phyloP scores from a whole-genome alignment of 2,888 invertebrate genomes.

The Patella depressa region DNA sequence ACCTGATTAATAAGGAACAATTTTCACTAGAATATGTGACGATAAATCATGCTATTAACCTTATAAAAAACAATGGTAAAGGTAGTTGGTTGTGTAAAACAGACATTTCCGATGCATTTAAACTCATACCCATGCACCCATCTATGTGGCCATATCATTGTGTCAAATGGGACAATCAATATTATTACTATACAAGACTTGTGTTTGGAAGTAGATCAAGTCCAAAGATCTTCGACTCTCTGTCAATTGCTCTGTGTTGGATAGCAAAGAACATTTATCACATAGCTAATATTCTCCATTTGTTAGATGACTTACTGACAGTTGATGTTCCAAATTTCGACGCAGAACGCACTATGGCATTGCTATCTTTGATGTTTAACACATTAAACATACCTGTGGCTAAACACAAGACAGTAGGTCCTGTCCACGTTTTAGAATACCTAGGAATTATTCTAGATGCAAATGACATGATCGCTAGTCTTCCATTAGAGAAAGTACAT shows the following conservation, averaged over 20 bases:
- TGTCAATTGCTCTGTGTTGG: neutral
- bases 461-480: constrained; percentile 26
- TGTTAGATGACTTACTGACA: constrained; percentile 16
- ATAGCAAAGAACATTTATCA: neutral
- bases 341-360: constrained; percentile 34
- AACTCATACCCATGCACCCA: constrained; percentile 7
- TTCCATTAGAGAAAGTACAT: constrained; percentile 30
- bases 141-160: constrained; percentile 8
- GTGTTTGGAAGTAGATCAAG: constrained; percentile 15
- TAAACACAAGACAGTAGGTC: constrained; percentile 33
- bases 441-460: constrained; percentile 39
- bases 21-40: neutral
- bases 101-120: constrained; percentile 24
- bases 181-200: constrained; percentile 17
- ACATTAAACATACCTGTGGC: constrained; percentile 32
- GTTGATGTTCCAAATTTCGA: constrained; percentile 11
- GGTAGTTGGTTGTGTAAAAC: constrained; percentile 17
- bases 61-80: neutral
- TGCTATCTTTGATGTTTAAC: constrained; percentile 28
- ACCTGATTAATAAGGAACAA: neutral
- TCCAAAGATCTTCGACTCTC: constrained; percentile 13
- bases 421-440: constrained; percentile 28
- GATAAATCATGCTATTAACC: neutral
- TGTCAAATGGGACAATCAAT: constrained; percentile 6
- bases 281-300: neutral